A percentile compares a stretch with the other conserved stretches of the same genome.
phyloP scores from a whole-genome alignment of 1,140 invertebrate species.

The Brachionus sp. region DNA sequence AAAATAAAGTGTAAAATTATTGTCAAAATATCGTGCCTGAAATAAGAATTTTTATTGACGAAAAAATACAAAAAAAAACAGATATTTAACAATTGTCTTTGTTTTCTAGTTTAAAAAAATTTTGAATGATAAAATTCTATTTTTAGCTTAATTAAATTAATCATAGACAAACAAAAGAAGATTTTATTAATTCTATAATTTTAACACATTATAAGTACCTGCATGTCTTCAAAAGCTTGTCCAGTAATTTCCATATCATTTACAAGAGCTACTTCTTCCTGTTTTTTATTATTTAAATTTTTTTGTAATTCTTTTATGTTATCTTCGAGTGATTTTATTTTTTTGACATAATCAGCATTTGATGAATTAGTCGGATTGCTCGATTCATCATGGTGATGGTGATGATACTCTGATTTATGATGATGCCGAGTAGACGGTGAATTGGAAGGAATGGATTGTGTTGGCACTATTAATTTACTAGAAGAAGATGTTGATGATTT shows the following conservation, averaged over 20 bases:
- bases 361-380: not conserved
- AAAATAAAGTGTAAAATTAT: too few species aligned
- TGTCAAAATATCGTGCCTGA: too few species aligned
- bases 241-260: constrained; percentile 99
- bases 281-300: constrained; percentile 43
- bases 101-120: too few species aligned
- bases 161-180: not conserved
- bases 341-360: not conserved
- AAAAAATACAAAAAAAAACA: too few species aligned
- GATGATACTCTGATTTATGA: not conserved
- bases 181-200: not conserved
- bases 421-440: constrained; percentile 11
- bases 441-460: constrained; percentile 19
- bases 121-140: too few species aligned
- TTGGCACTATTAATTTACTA: not conserved
- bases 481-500: constrained; percentile 8
- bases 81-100: too few species aligned
- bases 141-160: not conserved
- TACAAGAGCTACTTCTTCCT: constrained; percentile 92
- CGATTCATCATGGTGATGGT: not conserved
- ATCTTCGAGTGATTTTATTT: constrained; percentile 40
- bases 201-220: constrained; percentile 65
- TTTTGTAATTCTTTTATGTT: constrained; percentile 53
- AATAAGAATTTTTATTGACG: too few species aligned
- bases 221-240: constrained; percentile 98